Conservation (phyloP, 2,113 vertebrate genomes). For the Microcebus griseorufus region DNA sequence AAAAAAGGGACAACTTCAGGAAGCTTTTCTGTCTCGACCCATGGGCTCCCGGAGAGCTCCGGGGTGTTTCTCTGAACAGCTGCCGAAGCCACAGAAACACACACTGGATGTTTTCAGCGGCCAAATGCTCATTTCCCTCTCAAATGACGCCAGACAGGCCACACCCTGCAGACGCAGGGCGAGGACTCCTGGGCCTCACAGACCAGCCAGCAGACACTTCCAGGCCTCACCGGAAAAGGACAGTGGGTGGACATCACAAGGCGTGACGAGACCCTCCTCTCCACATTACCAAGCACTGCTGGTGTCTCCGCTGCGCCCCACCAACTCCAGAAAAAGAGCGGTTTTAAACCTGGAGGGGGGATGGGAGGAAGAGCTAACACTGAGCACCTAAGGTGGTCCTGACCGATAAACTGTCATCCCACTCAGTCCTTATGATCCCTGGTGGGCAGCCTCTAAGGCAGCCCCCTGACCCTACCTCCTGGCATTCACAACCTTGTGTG, state of each 20-base stretch:
- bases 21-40: background rate
- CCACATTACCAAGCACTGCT: background rate
- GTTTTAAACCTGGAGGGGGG: background rate
- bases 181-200: background rate
- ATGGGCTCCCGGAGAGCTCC: background rate
- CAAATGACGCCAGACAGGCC: constrained; percentile 19
- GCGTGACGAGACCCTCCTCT: background rate
- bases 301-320: background rate
- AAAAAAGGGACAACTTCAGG: background rate
- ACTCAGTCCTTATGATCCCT: background rate
- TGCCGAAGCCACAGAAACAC: constrained; percentile 45
- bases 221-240: background rate
- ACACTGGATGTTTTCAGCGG: constrained; percentile 13
- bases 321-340: background rate
- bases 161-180: constrained; percentile 24
- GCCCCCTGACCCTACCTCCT: background rate
- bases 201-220: background rate
- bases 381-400: background rate
- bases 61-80: constrained; percentile 43
- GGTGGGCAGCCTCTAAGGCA: background rate
- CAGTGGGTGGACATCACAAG: fast-evolving
- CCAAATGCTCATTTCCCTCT: constrained; percentile 58
- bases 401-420: background rate
- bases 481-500: too few species aligned
- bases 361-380: background rate